Evolutionary conservation across 1,140 invertebrate genomes (phyloP), one percentile per base, ranked within the genome.

Genomic region (Pygmarrhopalites habei): DNA sequence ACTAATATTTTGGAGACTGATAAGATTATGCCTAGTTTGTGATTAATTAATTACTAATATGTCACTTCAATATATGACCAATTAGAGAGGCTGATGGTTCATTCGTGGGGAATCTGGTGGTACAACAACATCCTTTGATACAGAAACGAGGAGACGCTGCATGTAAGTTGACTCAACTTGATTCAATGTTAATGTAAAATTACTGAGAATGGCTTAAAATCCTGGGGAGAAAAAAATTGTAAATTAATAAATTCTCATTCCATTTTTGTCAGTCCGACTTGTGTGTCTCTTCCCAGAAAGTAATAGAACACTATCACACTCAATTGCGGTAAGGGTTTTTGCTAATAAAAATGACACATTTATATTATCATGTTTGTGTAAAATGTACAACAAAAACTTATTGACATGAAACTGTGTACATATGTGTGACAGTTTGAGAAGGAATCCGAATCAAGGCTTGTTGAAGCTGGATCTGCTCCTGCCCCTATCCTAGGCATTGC

Each of bases 71-170:
- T 35, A 35, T 35, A 7, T 35, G 5, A 35, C 32, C 5, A 35
- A 35, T 10, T 26, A 71, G 69, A 49, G 69, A 71, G 25, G 3
- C 57, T 23, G 66, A 68, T 35, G 69, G 66, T 12, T 66, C 69
- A 28, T 71, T 68, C 32, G 56, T 67, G 15, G 66, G 66, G 21
- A 71, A 68, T 55, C 41, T 71, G 21, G 49, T 71, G n/a, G 69
- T 71, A 15, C 69, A 71, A 46, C 69, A 71, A 44, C 69, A 71
- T 68, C 69, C 69, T 17, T 41, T 71, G 15, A 71, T 71, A 43
- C 69, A 71, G 46, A 68, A 68, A 52, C 57, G 69, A 41, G 69
- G 69, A 17, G 66, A 68, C 58, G 64, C 66, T 7, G 66, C 66
- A 2, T 71, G 15, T 15, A 35, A 35, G 15, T 7, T 35, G 32